Conservation (phyloP, 2,113 vertebrate genomes). For the Perognathus longimembris region DNA sequence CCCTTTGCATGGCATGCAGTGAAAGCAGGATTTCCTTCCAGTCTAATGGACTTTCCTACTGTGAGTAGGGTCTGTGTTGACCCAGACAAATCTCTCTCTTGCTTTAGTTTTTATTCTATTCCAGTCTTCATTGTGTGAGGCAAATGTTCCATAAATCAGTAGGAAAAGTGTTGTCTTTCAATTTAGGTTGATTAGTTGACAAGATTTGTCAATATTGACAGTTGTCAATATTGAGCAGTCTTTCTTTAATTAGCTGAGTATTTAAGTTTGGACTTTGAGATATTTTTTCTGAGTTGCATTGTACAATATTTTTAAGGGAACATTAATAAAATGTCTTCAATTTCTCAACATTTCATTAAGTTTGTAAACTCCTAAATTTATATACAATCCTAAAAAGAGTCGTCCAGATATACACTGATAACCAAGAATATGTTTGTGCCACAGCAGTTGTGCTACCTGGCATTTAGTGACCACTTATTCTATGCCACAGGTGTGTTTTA, state of each 20-base stretch:
- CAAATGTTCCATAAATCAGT: not conserved
- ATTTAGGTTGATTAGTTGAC: not conserved
- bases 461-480: not conserved
- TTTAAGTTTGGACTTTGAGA: not conserved
- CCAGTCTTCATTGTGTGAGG: not conserved
- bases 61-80: too few species aligned
- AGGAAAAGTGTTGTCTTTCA: not conserved
- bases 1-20: not conserved
- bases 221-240: not conserved
- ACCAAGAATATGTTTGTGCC: not conserved
- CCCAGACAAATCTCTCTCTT: not conserved
- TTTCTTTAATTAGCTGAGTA: constrained; percentile 9
- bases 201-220: not conserved
- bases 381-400: not conserved
- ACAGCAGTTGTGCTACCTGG: not conserved
- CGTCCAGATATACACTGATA: not conserved
- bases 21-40: not conserved
- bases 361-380: not conserved
- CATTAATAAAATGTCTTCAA: not conserved
- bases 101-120: not conserved
- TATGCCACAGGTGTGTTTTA: not conserved
- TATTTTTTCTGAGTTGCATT: constrained; percentile 2
- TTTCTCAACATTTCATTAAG: not conserved
- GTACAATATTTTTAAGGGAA: constrained; percentile 18
- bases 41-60: not conserved